A percentile compares a stretch with the other conserved stretches of the same genome.
Conservation (phyloP, 2,888 invertebrate species). For the Celastrina argiolus region DNA sequence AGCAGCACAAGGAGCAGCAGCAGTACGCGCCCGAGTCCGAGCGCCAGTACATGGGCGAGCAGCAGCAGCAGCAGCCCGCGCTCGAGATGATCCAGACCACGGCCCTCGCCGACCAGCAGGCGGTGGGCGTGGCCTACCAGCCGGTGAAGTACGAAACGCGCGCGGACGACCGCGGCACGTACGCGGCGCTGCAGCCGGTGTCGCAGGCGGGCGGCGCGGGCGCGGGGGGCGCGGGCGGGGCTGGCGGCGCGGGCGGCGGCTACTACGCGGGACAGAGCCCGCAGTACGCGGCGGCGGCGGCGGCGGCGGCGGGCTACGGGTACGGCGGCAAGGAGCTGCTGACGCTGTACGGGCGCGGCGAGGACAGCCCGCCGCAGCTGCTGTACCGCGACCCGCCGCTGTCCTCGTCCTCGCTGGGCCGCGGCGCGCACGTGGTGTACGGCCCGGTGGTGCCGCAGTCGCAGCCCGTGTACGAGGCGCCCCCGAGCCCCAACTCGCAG, state of each 20-base stretch:
- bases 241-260: slow-evolving; percentile 43
- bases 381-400: slow-evolving; percentile 84
- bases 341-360: slow-evolving; percentile 45
- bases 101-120: slow-evolving; percentile 60
- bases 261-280: slow-evolving; percentile 54
- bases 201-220: slow-evolving; percentile 54
- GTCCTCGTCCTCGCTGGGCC: slow-evolving; percentile 78
- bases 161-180: slow-evolving; percentile 67
- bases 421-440: slow-evolving; percentile 72
- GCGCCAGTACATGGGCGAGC: slow-evolving; percentile 52
- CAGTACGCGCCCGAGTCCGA: not conserved
- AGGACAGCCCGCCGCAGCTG: slow-evolving; percentile 60
- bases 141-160: slow-evolving; percentile 70
- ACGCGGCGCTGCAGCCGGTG: slow-evolving; percentile 82
- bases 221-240: slow-evolving; percentile 48
- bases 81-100: slow-evolving; percentile 66
- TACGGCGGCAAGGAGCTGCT: slow-evolving; percentile 41
- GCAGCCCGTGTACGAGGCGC: slow-evolving; percentile 71
- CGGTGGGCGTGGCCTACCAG: slow-evolving; percentile 62
- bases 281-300: not conserved
- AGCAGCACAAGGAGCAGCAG: slow-evolving; percentile 38
- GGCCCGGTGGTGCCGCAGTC: slow-evolving; percentile 64
- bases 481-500: slow-evolving; percentile 78
- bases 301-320: slow-evolving; percentile 46
- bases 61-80: slow-evolving; percentile 47